Base-by-base conservation (phyloP, 2,888 invertebrate genomes). In the Andrena trimmerana region DNA sequence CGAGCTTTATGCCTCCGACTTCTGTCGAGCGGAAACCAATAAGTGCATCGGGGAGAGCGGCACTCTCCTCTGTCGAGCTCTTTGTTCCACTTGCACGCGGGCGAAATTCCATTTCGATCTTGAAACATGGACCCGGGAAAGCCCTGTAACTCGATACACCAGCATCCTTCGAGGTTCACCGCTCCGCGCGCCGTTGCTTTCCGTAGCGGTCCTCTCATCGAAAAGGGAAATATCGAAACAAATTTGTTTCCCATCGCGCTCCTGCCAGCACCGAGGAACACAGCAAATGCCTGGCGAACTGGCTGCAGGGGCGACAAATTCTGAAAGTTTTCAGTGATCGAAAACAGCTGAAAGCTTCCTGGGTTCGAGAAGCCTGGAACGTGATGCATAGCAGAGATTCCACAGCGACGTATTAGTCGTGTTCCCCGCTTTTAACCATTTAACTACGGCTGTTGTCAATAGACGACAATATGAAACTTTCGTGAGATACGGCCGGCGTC, bases 1-100 rank as follows among this genome's bases (percentile, higher is more conserved):
- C 13, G 42, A n/a, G 63, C 78, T 68, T 72, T 33, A 54, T 72
- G 54, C 52, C 62, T 52, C 59, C 73, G 50, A 77, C 72, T 78
- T 59, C 63, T 29, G 71, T 60, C 83, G 59, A 69, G 29, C 59
- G 60, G 62, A 73, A 81, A 70, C 76, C 78, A 72, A 83, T 77
- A 83, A 83, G 60, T 81, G 62, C 60, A 81, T 69, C 50, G 29
- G 50, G 0, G 10, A 57, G 62, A 52, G 29, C 62, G 29, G 52
- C 57, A 27, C 57, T 27, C 62, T 29, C 42, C 66, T 78, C 77
- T 20, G n/a, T 24, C 42, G 48, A 13, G 33, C 68, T 66, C 78
- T 83, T 72, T 83, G 69, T 60, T 60, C 60, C 13, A 50, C 31
- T 67, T 20, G 24, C 50, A n/a, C 42, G 27, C 42, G 20, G 27